Conservation (phyloP, 2,888 invertebrate species). For the Allolobophora icterica region DNA sequence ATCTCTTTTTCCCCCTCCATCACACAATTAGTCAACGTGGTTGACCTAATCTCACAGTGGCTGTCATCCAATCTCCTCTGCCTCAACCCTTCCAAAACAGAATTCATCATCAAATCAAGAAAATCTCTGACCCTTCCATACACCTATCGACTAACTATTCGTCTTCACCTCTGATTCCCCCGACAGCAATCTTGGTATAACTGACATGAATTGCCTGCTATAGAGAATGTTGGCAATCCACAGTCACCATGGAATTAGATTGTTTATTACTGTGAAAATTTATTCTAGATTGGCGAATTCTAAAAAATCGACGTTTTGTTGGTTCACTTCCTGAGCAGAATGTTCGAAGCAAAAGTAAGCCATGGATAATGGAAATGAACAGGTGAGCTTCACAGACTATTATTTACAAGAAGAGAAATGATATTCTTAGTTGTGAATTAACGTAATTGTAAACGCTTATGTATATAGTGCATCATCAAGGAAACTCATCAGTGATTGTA, state of each 20-base stretch:
- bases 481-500: too few relatives aligned
- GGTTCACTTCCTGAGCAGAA: slow-evolving; percentile 62
- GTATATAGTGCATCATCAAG: not conserved
- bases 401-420: not conserved
- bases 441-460: not conserved
- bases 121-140: too few relatives aligned
- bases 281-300: slow-evolving; percentile 62
- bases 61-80: too few relatives aligned
- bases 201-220: too few relatives aligned
- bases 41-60: too few relatives aligned
- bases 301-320: slow-evolving; percentile 64
- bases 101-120: too few relatives aligned
- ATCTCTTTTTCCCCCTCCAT: too few relatives aligned
- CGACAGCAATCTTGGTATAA: too few relatives aligned
- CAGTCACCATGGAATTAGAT: not conserved
- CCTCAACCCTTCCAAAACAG: too few relatives aligned
- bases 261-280: not conserved
- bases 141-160: too few relatives aligned
- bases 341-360: slow-evolving; percentile 62
- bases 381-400: slow-evolving; percentile 48
- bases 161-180: too few relatives aligned
- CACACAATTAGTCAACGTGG: too few relatives aligned
- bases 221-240: not conserved
- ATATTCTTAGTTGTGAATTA: not conserved
- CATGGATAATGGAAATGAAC: slow-evolving; percentile 61